Conservation (phyloP, 2,888 invertebrate species). For the Scaptomyza caliginosa region DNA sequence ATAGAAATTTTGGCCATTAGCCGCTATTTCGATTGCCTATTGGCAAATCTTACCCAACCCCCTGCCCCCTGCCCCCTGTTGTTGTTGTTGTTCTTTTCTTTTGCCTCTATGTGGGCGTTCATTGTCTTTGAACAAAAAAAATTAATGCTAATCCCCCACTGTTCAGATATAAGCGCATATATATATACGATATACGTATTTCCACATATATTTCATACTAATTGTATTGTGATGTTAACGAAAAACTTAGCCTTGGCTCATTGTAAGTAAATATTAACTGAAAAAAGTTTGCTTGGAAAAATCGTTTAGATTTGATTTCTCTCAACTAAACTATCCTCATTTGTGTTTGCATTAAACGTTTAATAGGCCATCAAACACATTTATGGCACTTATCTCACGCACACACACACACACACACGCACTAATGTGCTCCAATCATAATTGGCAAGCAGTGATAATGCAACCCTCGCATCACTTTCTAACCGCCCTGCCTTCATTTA, state of each 20-base stretch:
- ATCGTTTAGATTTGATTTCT: no score
- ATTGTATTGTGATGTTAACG: neutral
- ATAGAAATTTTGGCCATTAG: constrained; percentile 29
- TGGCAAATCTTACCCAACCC: constrained; percentile 19
- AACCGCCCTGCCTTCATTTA: constrained; percentile 28
- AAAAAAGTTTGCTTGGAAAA: no score
- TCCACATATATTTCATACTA: constrained; percentile 11
- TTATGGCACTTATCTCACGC: constrained; percentile 45
- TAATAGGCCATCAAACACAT: constrained; percentile 71
- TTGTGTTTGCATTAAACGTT: constrained; percentile 57
- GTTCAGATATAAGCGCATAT: neutral
- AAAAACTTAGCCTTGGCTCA: neutral
- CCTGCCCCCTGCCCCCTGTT: neutral
- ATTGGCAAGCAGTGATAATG: constrained; percentile 77
- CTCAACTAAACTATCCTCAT: neutral
- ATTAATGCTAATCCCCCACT: constrained; percentile 34
- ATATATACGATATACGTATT: neutral
- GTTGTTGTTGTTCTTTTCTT: neutral
- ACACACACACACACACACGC: constrained; percentile 13
- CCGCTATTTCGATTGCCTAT: constrained; percentile 45
- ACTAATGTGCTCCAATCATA: constrained; percentile 61
- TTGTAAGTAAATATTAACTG: no score
- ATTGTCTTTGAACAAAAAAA: constrained; percentile 32
- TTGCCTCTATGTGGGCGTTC: constrained; percentile 34
- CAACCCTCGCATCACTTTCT: constrained; percentile 19